phyloP scores from a whole-genome alignment of 1,140 invertebrate genomes.

The Onthophagus taurus region DNA sequence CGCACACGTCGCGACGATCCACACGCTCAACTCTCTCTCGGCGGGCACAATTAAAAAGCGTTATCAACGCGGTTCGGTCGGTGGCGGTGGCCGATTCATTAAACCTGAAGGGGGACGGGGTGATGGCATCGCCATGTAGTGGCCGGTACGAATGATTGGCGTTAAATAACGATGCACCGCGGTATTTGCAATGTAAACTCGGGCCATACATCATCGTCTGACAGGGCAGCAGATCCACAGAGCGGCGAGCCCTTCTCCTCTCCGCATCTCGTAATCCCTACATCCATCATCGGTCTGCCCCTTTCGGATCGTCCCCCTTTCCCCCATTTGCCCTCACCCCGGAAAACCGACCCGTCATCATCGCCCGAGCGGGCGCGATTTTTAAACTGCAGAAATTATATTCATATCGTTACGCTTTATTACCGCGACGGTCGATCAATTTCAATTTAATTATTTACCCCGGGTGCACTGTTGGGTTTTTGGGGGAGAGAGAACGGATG shows the following conservation, averaged over 20 bases:
- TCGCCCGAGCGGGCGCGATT: conserved; percentile 5
- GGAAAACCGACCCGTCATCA: conserved; percentile 5
- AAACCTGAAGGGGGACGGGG: too few relatives aligned
- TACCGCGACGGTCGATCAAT: conserved; percentile 8
- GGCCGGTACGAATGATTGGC: conserved; percentile 16
- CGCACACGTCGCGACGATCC: too few relatives aligned
- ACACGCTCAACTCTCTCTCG: too few relatives aligned
- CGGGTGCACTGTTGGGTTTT: too few relatives aligned
- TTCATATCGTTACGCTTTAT: conserved; percentile 13
- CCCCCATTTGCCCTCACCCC: too few relatives aligned
- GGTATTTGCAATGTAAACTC: conserved; percentile 34
- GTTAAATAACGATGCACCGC: conserved; percentile 18
- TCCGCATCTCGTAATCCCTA: conserved; percentile 33
- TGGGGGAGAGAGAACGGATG: too few relatives aligned
- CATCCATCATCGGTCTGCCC: conserved; percentile 32
- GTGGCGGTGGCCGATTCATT: too few relatives aligned
- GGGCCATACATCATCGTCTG: conserved; percentile 32
- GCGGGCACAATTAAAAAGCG: too few relatives aligned
- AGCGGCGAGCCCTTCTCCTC: conserved; percentile 29
- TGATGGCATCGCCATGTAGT: too few relatives aligned
- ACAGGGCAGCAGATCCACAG: conserved; percentile 35
- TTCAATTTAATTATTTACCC: conserved; percentile 14
- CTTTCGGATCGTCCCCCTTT: background rate
- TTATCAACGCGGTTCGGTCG: too few relatives aligned
- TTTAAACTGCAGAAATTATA: conserved; percentile 13